These are phyloP conservation scores for Geotrupes spiniger DNA, from an alignment of 2,888 invertebrate genomes.

Conservation along the genomic window DNA sequence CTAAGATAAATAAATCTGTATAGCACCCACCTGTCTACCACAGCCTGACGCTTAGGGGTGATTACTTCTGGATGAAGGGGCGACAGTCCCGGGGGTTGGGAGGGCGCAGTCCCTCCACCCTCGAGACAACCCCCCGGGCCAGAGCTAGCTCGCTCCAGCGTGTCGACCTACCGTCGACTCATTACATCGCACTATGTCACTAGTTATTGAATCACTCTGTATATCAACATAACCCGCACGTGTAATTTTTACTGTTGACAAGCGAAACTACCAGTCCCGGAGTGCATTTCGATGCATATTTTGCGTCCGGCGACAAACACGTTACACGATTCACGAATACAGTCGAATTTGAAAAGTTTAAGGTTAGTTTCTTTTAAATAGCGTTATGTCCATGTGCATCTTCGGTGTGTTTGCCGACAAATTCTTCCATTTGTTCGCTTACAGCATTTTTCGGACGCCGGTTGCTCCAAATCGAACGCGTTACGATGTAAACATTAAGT, in stretches of 20 bases:
- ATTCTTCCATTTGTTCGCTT: constrained; percentile 12
- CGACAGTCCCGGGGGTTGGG: constrained; percentile 62
- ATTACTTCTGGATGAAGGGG: constrained; percentile 66
- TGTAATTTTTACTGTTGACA: neutral
- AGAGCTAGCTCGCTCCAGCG: constrained; percentile 52
- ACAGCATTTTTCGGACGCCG: neutral
- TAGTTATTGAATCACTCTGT: constrained; percentile 28
- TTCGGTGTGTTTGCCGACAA: constrained; percentile 21
- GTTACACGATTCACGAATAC: neutral
- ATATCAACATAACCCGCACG: constrained; percentile 24
- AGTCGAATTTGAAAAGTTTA: neutral
- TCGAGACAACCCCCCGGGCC: constrained; percentile 74
- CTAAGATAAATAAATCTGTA: constrained; percentile 22
- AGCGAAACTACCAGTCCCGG: neutral
- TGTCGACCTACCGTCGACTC: constrained; percentile 31
- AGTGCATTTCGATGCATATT: constrained; percentile 1
- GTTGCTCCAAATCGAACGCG: neutral
- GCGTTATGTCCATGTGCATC: constrained; percentile 45
- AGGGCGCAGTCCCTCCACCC: constrained; percentile 67
- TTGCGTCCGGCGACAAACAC: neutral
- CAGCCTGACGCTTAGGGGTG: constrained; percentile 79
- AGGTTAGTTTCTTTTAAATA: neutral
- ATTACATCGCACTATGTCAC: constrained; percentile 17
- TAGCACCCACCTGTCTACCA: constrained; percentile 68
- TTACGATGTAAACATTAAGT: constrained; percentile 41